These are phyloP conservation scores for Scartelaos histophorus DNA, from an alignment of 2,113 vertebrate genomes.

Conservation along the genomic window DNA sequence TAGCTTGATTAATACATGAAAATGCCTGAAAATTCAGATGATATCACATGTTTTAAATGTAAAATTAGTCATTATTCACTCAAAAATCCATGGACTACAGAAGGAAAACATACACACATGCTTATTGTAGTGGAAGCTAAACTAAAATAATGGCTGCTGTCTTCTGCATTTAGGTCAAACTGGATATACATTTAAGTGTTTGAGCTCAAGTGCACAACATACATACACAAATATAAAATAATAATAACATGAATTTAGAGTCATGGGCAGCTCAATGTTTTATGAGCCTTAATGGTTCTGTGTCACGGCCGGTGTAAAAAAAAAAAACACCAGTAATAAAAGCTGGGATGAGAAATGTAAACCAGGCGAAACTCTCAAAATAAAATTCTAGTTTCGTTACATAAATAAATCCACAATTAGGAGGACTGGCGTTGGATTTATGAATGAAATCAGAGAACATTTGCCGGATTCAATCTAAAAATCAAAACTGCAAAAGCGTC, in stretches of 20 bases:
- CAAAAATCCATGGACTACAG: background rate
- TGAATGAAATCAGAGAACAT: background rate
- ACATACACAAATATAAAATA: constrained; percentile 3
- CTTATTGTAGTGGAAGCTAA: background rate
- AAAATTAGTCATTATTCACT: background rate
- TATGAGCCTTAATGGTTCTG: constrained; percentile 29
- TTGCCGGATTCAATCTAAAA: constrained; percentile 9
- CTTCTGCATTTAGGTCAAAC: constrained; percentile 1
- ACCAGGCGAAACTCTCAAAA: background rate
- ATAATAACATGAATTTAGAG: constrained; percentile 8
- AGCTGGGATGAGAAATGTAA: constrained; percentile 20
- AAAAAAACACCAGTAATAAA: constrained; percentile 37
- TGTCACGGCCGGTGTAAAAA: constrained; percentile 21
- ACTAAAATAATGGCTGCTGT: background rate
- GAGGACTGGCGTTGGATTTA: constrained; percentile 24
- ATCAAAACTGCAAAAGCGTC: constrained; percentile 51
- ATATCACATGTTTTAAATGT: background rate
- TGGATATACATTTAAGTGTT: background rate
- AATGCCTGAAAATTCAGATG: too few species aligned
- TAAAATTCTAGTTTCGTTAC: too few species aligned
- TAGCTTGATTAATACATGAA: too few species aligned
- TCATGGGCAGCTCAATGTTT: constrained; percentile 17
- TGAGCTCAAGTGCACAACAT: background rate
- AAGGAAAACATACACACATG: background rate
- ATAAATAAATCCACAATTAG: too few species aligned